Conservation (phyloP, 1,140 invertebrate genomes). For the Philaenus spumarius region DNA sequence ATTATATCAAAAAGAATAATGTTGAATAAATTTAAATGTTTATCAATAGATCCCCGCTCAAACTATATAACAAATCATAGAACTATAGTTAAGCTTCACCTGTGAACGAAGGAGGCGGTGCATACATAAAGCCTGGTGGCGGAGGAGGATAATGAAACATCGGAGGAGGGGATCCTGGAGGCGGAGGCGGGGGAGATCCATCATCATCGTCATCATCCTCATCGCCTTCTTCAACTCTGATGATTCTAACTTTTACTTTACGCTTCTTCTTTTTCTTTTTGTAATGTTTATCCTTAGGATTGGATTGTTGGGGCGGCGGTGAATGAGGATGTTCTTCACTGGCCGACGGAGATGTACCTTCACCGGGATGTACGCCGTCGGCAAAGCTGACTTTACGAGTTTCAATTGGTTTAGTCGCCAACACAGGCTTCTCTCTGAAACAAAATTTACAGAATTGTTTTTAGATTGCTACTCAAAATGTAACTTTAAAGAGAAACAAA, state of each 20-base stretch:
- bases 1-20: too few species aligned
- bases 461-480: background rate
- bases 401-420: conserved; percentile 9
- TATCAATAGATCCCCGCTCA: too few species aligned
- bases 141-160: conserved; percentile 16
- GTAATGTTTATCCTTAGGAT: conserved; percentile 35
- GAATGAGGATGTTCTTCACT: conserved; percentile 40
- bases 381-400: conserved; percentile 40
- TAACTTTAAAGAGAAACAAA: background rate
- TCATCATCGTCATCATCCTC: conserved; percentile 25
- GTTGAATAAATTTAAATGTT: too few species aligned
- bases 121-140: conserved; percentile 11
- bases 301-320: conserved; percentile 34
- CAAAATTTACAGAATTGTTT: background rate
- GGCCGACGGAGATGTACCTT: conserved; percentile 39
- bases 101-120: background rate
- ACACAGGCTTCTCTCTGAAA: conserved; percentile 19
- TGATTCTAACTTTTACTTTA: conserved; percentile 25
- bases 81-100: too few species aligned
- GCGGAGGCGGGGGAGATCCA: conserved; percentile 26
- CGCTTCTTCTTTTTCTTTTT: conserved; percentile 34
- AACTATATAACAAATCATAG: too few species aligned
- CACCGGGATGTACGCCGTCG: conserved; percentile 41
- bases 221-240: conserved; percentile 22
- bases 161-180: conserved; percentile 24